Evolutionary conservation across 2,888 invertebrate genomes (phyloP).

Genomic region (Ectropis crepuscularia): DNA sequence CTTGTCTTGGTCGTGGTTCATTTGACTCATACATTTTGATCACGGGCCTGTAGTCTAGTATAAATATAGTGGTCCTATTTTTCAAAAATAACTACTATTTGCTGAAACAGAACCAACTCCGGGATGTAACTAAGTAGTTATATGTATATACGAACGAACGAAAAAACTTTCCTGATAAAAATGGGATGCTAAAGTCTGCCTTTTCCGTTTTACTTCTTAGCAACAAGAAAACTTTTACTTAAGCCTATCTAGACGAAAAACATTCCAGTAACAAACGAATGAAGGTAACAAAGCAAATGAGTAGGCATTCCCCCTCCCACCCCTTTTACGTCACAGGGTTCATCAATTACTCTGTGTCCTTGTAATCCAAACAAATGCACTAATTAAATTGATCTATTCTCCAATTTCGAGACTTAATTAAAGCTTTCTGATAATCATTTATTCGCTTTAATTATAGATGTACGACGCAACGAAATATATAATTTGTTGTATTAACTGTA

Average conservation of each 20-base stretch:
- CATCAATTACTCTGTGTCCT: slow-evolving; percentile 18
- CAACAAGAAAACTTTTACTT: not conserved
- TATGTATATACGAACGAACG: no score
- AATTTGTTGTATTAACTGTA: not conserved
- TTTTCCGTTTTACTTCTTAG: not conserved
- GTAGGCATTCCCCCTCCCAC: slow-evolving; percentile 1
- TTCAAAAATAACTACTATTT: no score
- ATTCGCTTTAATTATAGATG: slow-evolving; percentile 10
- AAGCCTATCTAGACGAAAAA: not conserved
- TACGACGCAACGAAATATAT: not conserved
- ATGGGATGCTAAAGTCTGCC: no score
- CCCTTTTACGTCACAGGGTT: slow-evolving; percentile 9
- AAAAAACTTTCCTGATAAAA: no score
- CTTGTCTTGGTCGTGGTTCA: no score
- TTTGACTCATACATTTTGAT: no score
- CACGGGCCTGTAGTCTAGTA: no score
- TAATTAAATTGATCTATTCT: slow-evolving; percentile 24
- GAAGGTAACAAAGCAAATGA: not conserved
- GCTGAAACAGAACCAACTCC: no score
- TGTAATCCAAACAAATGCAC: slow-evolving; percentile 25
- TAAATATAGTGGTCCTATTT: no score
- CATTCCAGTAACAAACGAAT: not conserved
- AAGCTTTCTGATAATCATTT: slow-evolving; percentile 16
- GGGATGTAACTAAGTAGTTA: no score
- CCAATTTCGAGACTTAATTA: slow-evolving; percentile 19